Evolutionary conservation across 2,113 vertebrate species (phyloP).

Genomic region (Trichechus manatus): DNA sequence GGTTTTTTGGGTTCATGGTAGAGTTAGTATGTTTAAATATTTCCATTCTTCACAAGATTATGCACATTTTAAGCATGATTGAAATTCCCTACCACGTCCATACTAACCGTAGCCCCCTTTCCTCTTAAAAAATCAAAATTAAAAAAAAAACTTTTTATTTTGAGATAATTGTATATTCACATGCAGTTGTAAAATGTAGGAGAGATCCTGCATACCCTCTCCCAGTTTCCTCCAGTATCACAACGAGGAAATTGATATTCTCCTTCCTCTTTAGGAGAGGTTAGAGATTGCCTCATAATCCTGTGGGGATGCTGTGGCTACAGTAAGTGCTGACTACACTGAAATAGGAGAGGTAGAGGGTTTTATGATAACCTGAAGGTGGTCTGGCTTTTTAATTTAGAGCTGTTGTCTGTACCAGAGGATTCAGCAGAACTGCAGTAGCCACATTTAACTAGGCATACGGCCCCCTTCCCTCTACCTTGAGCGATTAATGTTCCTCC

Average conservation of each 20-base stretch:
- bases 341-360: conserved; percentile 43
- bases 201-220: not conserved
- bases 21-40: conserved; percentile 5
- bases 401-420: not conserved
- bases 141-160: not conserved
- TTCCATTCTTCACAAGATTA: conserved; percentile 19
- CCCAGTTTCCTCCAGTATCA: not conserved
- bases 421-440: conserved; percentile 37
- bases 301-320: conserved; percentile 41
- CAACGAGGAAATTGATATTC: not conserved
- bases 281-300: conserved; percentile 34
- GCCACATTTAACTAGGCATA: conserved; percentile 1
- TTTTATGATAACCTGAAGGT: conserved; percentile 7
- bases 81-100: not conserved
- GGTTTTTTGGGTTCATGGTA: not conserved
- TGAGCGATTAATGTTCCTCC: conserved; percentile 4
- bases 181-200: not conserved
- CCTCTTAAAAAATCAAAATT: not conserved
- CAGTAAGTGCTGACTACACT: not conserved
- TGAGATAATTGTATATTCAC: not conserved
- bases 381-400: conserved; percentile 32
- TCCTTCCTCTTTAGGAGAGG: not conserved
- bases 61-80: not conserved
- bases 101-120: not conserved
- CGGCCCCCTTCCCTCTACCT: not conserved